Percentiles rank a stretch among this genome's conserved stretches.
phyloP scores from a whole-genome alignment of 2,888 invertebrate genomes.

The Himalopsyche japonica region DNA sequence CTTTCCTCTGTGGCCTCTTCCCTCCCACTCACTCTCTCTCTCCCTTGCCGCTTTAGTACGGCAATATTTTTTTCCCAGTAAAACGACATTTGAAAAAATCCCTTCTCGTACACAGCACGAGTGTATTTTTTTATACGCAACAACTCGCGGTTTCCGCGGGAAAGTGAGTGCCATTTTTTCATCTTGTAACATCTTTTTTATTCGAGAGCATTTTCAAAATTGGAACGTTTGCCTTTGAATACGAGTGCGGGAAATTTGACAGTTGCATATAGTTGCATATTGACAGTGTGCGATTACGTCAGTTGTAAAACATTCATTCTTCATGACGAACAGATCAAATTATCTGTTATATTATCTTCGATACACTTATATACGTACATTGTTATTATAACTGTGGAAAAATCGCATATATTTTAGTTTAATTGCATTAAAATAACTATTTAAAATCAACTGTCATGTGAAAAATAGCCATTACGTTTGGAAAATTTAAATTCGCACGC shows the following conservation, averaged over 20 bases:
- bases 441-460: neutral
- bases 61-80: conserved; percentile 26
- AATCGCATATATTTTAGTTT: too few relatives aligned
- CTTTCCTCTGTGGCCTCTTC: conserved; percentile 41
- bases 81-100: conserved; percentile 41
- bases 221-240: neutral
- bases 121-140: conserved; percentile 18
- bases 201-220: neutral
- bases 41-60: conserved; percentile 28
- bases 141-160: conserved; percentile 2
- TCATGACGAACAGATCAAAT: too few relatives aligned
- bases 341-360: too few relatives aligned
- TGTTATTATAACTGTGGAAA: too few relatives aligned
- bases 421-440: too few relatives aligned
- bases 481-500: neutral
- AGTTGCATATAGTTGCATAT: neutral
- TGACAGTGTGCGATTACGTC: neutral
- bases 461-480: neutral
- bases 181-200: neutral
- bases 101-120: conserved; percentile 32
- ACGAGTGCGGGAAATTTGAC: neutral
- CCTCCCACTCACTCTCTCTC: conserved; percentile 40
- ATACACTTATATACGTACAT: too few relatives aligned
- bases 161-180: conserved; percentile 2
- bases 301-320: too few relatives aligned